phyloP scores from a whole-genome alignment of 2,113 vertebrate species.

The Rhynchomys soricoides region DNA sequence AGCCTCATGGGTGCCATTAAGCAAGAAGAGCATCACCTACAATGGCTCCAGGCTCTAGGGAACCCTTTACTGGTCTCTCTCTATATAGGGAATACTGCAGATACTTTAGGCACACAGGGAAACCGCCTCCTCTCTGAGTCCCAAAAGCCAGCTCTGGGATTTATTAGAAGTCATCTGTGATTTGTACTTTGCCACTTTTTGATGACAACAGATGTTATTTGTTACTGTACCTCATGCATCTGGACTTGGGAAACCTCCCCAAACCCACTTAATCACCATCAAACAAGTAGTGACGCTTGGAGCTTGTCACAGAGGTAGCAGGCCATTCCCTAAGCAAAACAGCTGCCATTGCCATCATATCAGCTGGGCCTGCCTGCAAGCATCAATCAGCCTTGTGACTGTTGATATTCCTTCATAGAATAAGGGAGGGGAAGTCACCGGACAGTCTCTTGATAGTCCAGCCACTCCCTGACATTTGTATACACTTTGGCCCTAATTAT shows the following conservation, averaged over 20 bases:
- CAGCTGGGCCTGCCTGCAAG: not conserved
- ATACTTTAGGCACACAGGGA: not conserved
- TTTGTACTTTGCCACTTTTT: conserved; percentile 76
- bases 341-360: not conserved
- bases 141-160: conserved; percentile 48
- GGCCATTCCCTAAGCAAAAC: too few relatives aligned
- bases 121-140: conserved; percentile 18
- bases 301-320: not conserved
- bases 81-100: not conserved
- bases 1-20: not conserved
- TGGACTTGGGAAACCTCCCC: conserved; percentile 76
- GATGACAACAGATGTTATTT: conserved; percentile 82
- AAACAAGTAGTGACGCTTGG: conserved; percentile 66
- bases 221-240: conserved; percentile 71
- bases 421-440: not conserved
- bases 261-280: conserved; percentile 74
- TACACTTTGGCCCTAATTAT: not conserved
- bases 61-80: conserved; percentile 2
- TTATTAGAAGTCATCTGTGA: conserved; percentile 76
- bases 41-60: not conserved
- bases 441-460: not conserved
- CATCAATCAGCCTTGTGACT: not conserved
- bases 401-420: not conserved
- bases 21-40: not conserved
- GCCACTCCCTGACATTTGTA: not conserved